Percentiles rank a stretch among this genome's conserved stretches.
Conservation (phyloP, 2,797 vertebrate species). For the Morus bassanus region DNA sequence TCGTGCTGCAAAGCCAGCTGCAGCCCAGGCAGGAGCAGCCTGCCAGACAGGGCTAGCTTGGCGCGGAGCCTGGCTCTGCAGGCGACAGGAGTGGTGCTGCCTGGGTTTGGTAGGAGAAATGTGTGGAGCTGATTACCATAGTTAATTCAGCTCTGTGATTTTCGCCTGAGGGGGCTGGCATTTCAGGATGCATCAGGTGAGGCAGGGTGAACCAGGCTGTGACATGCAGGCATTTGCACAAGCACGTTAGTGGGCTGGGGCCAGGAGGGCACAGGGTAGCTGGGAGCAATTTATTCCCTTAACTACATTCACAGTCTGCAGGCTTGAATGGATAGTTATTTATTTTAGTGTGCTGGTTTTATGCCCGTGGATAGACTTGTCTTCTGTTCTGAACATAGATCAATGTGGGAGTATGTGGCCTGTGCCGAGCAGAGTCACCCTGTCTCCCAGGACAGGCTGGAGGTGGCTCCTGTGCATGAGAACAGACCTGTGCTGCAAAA, state of each 20-base stretch:
- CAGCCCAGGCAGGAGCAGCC: neutral
- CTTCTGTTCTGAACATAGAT: neutral
- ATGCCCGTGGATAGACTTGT: neutral
- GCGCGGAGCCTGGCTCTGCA: neutral
- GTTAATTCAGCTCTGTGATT: neutral
- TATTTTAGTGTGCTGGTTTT: conserved; percentile 12
- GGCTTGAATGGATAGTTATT: neutral
- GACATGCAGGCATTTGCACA: neutral
- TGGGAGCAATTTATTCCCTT: conserved; percentile 27
- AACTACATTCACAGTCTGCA: neutral
- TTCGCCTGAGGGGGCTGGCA: neutral
- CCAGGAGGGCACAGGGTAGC: neutral
- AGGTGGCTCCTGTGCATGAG: neutral
- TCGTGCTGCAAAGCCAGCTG: accelerated
- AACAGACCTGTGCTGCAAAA: neutral
- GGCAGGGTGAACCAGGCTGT: neutral
- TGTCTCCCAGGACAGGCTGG: neutral
- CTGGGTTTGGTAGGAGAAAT: neutral
- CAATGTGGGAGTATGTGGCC: neutral
- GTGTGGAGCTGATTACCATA: neutral
- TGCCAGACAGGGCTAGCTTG: accelerated
- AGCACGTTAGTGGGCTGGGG: neutral
- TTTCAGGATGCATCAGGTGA: conserved; percentile 29
- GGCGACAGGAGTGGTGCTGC: neutral
- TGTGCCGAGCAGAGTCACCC: neutral